These are phyloP conservation scores for Branchipolynoe longqiensis DNA, from an alignment of 2,888 invertebrate species.

Conservation along the genomic window DNA sequence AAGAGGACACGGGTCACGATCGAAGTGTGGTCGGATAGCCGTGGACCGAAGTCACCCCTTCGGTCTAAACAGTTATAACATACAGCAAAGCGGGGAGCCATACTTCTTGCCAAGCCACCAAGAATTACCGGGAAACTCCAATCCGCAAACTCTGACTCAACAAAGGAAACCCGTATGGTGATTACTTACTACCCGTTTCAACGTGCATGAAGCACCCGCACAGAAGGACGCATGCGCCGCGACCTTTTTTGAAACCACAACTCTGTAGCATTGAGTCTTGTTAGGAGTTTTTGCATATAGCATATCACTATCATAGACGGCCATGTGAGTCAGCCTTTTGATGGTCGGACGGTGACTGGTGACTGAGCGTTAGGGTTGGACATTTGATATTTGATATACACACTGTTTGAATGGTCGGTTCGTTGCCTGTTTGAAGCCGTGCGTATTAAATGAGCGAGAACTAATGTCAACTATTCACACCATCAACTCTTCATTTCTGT, in stretches of 20 bases:
- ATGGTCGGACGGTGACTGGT: constrained; percentile 34
- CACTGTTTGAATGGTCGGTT: constrained; percentile 55
- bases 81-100: constrained; percentile 44
- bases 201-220: neutral
- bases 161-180: constrained; percentile 34
- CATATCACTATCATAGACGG: constrained; percentile 44
- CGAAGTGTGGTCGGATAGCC: constrained; percentile 32
- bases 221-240: neutral
- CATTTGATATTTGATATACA: constrained; percentile 50
- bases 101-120: constrained; percentile 55
- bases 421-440: constrained; percentile 26
- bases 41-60: constrained; percentile 8
- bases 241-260: constrained; percentile 32
- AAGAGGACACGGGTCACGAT: constrained; percentile 38
- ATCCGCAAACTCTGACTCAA: constrained; percentile 14
- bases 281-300: constrained; percentile 54
- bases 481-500: too few relatives aligned
- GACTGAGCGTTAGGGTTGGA: constrained; percentile 47
- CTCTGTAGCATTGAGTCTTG: constrained; percentile 46
- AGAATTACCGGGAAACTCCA: neutral
- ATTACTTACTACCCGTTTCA: constrained; percentile 20
- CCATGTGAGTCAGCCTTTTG: constrained; percentile 29
- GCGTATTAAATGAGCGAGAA: neutral
- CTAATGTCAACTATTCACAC: constrained; percentile 2
- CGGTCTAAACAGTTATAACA: neutral